Conservation (phyloP, 2,797 vertebrate species). For the Esox masquinongy region DNA sequence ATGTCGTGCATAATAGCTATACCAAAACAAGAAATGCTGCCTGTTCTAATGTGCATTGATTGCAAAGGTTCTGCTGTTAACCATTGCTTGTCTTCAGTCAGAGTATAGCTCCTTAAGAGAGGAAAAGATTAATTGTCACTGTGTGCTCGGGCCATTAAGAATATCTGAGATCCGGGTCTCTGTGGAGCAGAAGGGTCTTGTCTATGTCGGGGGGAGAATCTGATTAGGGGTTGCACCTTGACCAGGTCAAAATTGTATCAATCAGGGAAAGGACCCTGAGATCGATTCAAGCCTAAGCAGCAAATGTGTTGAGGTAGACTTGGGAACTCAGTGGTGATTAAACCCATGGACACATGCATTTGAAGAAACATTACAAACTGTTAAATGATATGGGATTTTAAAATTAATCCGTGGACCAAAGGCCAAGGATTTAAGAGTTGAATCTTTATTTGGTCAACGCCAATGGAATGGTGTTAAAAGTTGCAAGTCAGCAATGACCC, state of each 20-base stretch:
- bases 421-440: too few species aligned
- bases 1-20: neutral
- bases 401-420: too few species aligned
- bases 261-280: neutral
- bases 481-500: too few species aligned
- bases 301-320: too few species aligned
- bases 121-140: neutral
- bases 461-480: too few species aligned
- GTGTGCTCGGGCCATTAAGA: neutral
- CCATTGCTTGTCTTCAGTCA: neutral
- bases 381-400: too few species aligned
- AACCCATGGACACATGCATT: too few species aligned
- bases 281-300: neutral
- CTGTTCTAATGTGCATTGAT: neutral
- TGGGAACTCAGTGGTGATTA: too few species aligned
- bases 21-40: neutral
- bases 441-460: too few species aligned
- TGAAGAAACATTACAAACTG: too few species aligned
- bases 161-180: neutral
- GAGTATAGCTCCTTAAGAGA: neutral
- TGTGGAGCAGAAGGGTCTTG: neutral
- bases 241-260: constrained; percentile 1
- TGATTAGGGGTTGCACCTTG: neutral
- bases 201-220: neutral
- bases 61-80: neutral